Percentiles rank a stretch among this genome's conserved stretches.
phyloP scores from a whole-genome alignment of 1,140 invertebrate species.

The Heliconius nattereri region DNA sequence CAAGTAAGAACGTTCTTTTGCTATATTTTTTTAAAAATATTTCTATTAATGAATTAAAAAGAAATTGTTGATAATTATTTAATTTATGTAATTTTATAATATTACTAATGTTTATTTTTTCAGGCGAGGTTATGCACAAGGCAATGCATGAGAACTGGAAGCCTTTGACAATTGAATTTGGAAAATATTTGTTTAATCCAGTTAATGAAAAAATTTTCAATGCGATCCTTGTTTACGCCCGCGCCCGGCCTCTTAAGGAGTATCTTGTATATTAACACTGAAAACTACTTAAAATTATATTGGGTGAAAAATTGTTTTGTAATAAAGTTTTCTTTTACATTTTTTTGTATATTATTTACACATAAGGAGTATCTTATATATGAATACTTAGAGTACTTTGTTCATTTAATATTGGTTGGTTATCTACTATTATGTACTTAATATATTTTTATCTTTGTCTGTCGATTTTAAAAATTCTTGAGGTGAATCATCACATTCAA shows the following conservation, averaged over 20 bases:
- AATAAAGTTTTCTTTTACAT: no score
- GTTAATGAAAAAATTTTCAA: constrained; percentile 22
- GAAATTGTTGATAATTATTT: background rate
- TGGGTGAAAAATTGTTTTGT: no score
- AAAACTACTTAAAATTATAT: no score
- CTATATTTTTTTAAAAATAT: no score
- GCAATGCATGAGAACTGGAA: constrained; percentile 24
- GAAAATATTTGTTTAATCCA: constrained; percentile 7
- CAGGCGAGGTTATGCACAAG: constrained; percentile 20
- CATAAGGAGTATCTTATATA: no score
- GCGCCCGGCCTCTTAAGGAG: constrained; percentile 7
- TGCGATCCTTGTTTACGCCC: background rate
- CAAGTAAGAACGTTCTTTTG: background rate
- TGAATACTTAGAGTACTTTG: no score
- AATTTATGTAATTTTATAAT: background rate
- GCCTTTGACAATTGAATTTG: background rate
- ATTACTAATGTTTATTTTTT: background rate
- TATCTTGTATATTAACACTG: background rate
- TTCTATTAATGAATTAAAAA: background rate
- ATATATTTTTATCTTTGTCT: no score
- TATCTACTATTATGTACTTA: no score
- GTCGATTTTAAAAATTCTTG: no score
- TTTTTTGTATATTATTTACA: no score
- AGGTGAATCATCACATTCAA: no score
- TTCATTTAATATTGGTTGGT: no score